Evolutionary conservation across 1,140 invertebrate species (phyloP), one percentile per base, ranked within the genome.

Genomic region (Archivesica marissinica): DNA sequence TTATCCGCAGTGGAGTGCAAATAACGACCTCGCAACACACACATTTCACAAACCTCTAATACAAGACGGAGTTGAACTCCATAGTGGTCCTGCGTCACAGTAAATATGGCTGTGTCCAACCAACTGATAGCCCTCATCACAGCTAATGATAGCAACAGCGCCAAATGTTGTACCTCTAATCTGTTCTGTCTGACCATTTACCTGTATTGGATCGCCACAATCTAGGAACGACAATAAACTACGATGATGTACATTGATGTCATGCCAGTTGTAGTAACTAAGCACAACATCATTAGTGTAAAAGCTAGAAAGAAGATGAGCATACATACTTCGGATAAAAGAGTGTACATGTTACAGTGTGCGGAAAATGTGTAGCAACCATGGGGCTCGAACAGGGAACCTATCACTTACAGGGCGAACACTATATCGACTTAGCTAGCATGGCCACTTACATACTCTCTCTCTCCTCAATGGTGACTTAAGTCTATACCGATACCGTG

Each of bases 201-300:
- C 0, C 7, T 59, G 77, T 15, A 61, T 80, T 6, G 77, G 77
- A 68, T 80, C 77, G 3, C 17, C 59, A 80, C 77, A 80, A 9
- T 66, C 77, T 80, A 41, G 39, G 13, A 76, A n/a, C 7, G 13
- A 35, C 13, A 66, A 9, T 17, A 66, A 66, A 56, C 6, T 11
- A 47, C 9, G 20, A 11, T 47, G 9, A 11, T 47, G 20, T 11
- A 11, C 44, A 47, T 20, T 11, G 9, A 47, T 11, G 20, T 11
- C 44, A 11, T 9, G 9, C n/a, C n/a, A n/a, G n/a, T 11, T 47
- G 9, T 47, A 11, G 9, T 9, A 47, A 11, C 9, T 11, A 47
- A 47, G 44, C 9, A 47, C 44, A 47, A 47, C 20, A 11, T 47
- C 9, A 9, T 47, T 47, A 20, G 20, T 9, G 20, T 47, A 47